Conservation (phyloP, 2,888 invertebrate species). For the Salpingus planirostris region DNA sequence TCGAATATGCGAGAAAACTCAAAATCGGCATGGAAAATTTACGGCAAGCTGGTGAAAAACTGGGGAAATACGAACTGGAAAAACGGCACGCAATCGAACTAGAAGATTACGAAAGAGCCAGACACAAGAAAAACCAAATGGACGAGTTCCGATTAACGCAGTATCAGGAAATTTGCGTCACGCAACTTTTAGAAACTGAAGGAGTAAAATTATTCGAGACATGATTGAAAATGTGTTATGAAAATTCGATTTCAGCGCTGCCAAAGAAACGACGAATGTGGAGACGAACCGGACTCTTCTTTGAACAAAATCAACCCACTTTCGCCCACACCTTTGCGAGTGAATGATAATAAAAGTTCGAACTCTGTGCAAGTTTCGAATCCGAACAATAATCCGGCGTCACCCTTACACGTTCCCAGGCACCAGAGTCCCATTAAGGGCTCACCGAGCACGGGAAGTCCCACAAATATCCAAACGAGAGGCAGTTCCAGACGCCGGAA, state of each 20-base stretch:
- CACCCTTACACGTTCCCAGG: constrained; percentile 42
- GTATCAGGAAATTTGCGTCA: constrained; percentile 64
- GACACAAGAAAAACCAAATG: constrained; percentile 80
- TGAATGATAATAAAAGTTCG: constrained; percentile 39
- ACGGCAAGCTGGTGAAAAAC: constrained; percentile 75
- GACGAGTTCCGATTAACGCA: constrained; percentile 72
- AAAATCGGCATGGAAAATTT: constrained; percentile 79
- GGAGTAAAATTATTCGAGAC: too few species aligned
- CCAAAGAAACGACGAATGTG: constrained; percentile 51
- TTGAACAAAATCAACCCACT: constrained; percentile 31
- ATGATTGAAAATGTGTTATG: too few species aligned
- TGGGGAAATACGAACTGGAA: constrained; percentile 84
- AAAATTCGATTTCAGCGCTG: constrained; percentile 46
- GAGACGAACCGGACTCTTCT: constrained; percentile 42
- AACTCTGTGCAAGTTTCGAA: constrained; percentile 41
- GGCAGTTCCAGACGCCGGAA: constrained; percentile 53
- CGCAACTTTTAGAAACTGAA: constrained; percentile 68
- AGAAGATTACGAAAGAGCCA: constrained; percentile 88
- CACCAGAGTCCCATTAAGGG: constrained; percentile 45
- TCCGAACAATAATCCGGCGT: constrained; percentile 39
- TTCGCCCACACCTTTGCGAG: constrained; percentile 35
- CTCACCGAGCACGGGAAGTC: constrained; percentile 41
- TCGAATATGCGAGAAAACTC: constrained; percentile 86
- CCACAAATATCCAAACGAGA: constrained; percentile 41
- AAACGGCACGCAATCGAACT: constrained; percentile 86